Conservation (phyloP, 2,888 invertebrate genomes). For the Apocheima hispidaria region DNA sequence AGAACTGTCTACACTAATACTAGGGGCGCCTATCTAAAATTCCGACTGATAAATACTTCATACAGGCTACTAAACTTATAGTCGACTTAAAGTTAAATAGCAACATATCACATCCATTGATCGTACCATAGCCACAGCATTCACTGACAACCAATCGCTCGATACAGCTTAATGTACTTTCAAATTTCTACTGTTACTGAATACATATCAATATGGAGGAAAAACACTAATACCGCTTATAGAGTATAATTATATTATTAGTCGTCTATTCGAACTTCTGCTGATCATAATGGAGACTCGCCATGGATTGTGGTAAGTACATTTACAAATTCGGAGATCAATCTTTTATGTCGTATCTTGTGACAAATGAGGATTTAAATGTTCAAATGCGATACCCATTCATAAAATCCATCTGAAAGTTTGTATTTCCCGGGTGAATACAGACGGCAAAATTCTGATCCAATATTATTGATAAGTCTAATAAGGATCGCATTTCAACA, state of each 20-base stretch:
- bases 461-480: neutral
- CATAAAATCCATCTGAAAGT: no score
- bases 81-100: slow-evolving; percentile 74
- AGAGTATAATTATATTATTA: slow-evolving; percentile 34
- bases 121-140: slow-evolving; percentile 73
- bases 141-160: slow-evolving; percentile 54
- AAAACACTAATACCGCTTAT: slow-evolving; percentile 32
- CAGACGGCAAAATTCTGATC: neutral
- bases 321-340: slow-evolving; percentile 33
- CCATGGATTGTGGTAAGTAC: slow-evolving; percentile 31
- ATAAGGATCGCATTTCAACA: neutral
- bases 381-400: no score
- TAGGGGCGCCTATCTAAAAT: slow-evolving; percentile 78
- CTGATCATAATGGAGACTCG: slow-evolving; percentile 16
- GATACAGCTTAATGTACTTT: slow-evolving; percentile 48
- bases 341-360: slow-evolving; percentile 1
- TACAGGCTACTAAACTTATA: slow-evolving; percentile 69
- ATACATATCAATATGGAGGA: slow-evolving; percentile 36
- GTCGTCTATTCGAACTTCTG: slow-evolving; percentile 35
- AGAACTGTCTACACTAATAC: slow-evolving; percentile 67
- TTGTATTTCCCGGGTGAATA: no score
- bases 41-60: slow-evolving; percentile 82
- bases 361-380: neutral
- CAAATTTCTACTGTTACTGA: slow-evolving; percentile 38
- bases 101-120: slow-evolving; percentile 83